Evolutionary conservation across 2,888 invertebrate genomes (phyloP).

Genomic region (Drosophila paranaensis): DNA sequence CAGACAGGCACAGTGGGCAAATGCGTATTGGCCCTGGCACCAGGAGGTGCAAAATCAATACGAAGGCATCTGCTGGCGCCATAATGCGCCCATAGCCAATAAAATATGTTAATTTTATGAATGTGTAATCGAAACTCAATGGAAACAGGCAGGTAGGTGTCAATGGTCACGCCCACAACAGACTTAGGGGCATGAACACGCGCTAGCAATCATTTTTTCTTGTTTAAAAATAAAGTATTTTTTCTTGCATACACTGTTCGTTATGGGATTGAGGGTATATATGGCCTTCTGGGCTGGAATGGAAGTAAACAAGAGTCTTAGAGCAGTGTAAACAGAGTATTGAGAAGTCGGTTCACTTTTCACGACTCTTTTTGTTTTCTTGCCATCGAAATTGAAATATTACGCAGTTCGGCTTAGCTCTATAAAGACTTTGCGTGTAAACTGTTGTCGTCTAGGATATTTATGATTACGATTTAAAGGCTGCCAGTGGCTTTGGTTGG

Average conservation of each 20-base stretch:
- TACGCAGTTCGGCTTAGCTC: neutral
- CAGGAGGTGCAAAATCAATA: slow-evolving; percentile 73
- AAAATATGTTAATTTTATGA: slow-evolving; percentile 60
- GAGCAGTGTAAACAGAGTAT: neutral
- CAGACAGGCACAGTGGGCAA: slow-evolving; percentile 19
- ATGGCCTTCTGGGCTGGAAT: neutral
- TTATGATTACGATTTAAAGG: slow-evolving; percentile 50
- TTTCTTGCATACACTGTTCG: neutral
- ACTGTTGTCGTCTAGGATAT: slow-evolving; percentile 57
- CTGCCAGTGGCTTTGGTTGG: slow-evolving; percentile 10
- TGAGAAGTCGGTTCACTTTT: neutral
- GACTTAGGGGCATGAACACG: neutral
- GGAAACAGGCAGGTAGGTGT: slow-evolving; percentile 45
- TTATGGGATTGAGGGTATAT: neutral
- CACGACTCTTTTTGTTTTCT: neutral
- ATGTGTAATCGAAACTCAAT: slow-evolving; percentile 44
- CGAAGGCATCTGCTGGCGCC: slow-evolving; percentile 41
- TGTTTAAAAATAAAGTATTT: neutral
- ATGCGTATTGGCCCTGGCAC: neutral
- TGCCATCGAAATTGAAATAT: slow-evolving; percentile 19
- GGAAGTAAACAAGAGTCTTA: neutral
- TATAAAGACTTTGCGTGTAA: slow-evolving; percentile 63
- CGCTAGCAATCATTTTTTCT: slow-evolving; percentile 17
- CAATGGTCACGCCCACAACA: slow-evolving; percentile 17
- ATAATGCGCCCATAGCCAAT: slow-evolving; percentile 43